Percentiles rank a stretch among this genome's conserved stretches.
Evolutionary conservation across 1,140 invertebrate species (phyloP).

Genomic region (Limonius californicus): DNA sequence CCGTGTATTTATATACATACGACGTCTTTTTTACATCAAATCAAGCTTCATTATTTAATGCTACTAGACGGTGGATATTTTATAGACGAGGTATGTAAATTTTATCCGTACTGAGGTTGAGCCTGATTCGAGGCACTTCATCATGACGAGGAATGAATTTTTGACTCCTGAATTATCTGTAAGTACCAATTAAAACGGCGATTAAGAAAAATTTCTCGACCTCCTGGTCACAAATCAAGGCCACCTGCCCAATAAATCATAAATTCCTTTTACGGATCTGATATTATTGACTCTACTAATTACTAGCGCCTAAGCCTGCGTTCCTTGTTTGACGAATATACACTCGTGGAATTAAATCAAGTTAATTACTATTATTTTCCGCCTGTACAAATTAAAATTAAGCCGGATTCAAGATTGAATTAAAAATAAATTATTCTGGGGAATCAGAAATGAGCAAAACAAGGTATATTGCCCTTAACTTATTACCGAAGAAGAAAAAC

Average conservation of each 20-base stretch:
- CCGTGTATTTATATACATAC: too few relatives aligned
- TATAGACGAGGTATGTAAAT: not conserved
- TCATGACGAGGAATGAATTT: not conserved
- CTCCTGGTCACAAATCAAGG: constrained; percentile 18
- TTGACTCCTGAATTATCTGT: constrained; percentile 15
- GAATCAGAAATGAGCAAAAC: too few relatives aligned
- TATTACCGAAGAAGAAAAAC: too few relatives aligned
- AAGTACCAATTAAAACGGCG: constrained; percentile 23
- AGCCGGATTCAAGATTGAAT: too few relatives aligned
- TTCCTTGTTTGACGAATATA: too few relatives aligned
- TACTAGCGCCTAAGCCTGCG: not conserved
- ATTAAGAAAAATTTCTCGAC: constrained; percentile 21
- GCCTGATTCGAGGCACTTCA: not conserved
- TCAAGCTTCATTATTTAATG: too few relatives aligned
- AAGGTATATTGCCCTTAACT: too few relatives aligned
- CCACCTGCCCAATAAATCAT: constrained; percentile 23
- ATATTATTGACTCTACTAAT: constrained; percentile 14
- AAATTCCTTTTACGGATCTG: constrained; percentile 20
- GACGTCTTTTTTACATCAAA: too few relatives aligned
- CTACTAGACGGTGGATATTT: not conserved
- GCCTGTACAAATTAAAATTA: too few relatives aligned
- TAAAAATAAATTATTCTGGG: too few relatives aligned
- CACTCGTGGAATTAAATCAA: too few relatives aligned
- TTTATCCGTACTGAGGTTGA: not conserved
- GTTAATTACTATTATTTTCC: too few relatives aligned